Evolutionary conservation across 1,140 invertebrate species (phyloP), one percentile per base, ranked within the genome.

Genomic region (Eufriesea mexicana): DNA sequence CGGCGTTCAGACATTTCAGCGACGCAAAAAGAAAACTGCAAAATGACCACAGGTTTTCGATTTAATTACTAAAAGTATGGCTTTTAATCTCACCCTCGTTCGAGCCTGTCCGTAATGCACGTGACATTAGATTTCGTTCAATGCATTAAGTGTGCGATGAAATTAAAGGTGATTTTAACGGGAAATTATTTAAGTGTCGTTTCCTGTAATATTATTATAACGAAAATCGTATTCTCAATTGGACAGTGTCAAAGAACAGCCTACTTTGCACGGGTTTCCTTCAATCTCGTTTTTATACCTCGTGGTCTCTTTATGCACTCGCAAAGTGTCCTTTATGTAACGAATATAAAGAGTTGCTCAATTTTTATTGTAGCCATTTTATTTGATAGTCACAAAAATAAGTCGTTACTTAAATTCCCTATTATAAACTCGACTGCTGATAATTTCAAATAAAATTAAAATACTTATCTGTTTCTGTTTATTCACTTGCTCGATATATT

Each of bases 11-110:
- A 55, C 28, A 70, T 1, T 35, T 70, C 16, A 0, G 1, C 70
- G 51, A 72, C 42, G 49, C 28, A 55, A 72, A 72, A 45, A 42
- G 71, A 57, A 55, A 57, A n/a, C 35, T 42, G 10, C 10, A 23
- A 71, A 71, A 51, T 12, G 68, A 42, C 68, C 68, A n/a, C 68
- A 49, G 25, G 23, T 42, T 57, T 57, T 45, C 25, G 25, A 57
- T 73, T 12, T n/a, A 45, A 57, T 57, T 55, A n/a, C 54, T 73
- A 55, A 73, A 73, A 73, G 54, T 73, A 73, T 42, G 54, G 71
- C 71, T 73, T 73, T 73, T 73, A 73, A 73, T 73, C 54, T 42
- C 71, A n/a, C 25, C 71, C 54, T 57, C 71, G 71, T 73, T 16
- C 51, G 20, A 42, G 28, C 54, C 18, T 23, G 54, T 42, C 28